A percentile compares a stretch with the other conserved stretches of the same genome.
These are phyloP conservation scores for Vidua chalybeata DNA, from an alignment of 2,113 vertebrate species.

Conservation along the genomic window DNA sequence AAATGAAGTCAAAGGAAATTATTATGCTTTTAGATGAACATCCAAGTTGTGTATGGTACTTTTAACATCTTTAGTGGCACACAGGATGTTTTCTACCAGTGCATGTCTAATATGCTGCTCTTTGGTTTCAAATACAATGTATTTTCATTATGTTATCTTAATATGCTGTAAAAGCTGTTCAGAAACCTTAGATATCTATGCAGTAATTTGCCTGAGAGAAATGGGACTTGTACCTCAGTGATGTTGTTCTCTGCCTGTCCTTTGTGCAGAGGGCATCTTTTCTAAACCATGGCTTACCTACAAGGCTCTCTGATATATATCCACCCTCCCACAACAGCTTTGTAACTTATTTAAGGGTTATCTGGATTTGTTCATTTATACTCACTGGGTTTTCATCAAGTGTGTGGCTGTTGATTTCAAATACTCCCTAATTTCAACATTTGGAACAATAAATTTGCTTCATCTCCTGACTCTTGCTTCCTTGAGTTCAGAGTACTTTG, in stretches of 20 bases:
- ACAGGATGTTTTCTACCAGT: constrained; percentile 53
- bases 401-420: constrained; percentile 38
- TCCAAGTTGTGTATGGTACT: constrained; percentile 25
- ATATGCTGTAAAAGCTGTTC: constrained; percentile 29
- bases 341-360: constrained; percentile 31
- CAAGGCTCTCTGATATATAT: not conserved
- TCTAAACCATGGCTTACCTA: not conserved
- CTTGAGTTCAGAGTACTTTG: not conserved
- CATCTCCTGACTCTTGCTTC: constrained; percentile 10
- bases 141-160: constrained; percentile 45
- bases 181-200: constrained; percentile 64
- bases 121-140: constrained; percentile 52
- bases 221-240: constrained; percentile 44
- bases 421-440: constrained; percentile 22
- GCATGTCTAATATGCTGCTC: constrained; percentile 66
- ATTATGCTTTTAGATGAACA: constrained; percentile 32
- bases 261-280: constrained; percentile 13
- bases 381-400: constrained; percentile 34
- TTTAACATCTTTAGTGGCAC: not conserved
- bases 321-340: not conserved
- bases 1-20: not conserved
- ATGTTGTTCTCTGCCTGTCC: constrained; percentile 21
- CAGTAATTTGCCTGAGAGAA: constrained; percentile 53
- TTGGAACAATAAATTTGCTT: constrained; percentile 69
- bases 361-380: not conserved